Evolutionary conservation across 1,140 invertebrate genomes (phyloP), one percentile per base, ranked within the genome.

Genomic region (Conus ventricosus): DNA sequence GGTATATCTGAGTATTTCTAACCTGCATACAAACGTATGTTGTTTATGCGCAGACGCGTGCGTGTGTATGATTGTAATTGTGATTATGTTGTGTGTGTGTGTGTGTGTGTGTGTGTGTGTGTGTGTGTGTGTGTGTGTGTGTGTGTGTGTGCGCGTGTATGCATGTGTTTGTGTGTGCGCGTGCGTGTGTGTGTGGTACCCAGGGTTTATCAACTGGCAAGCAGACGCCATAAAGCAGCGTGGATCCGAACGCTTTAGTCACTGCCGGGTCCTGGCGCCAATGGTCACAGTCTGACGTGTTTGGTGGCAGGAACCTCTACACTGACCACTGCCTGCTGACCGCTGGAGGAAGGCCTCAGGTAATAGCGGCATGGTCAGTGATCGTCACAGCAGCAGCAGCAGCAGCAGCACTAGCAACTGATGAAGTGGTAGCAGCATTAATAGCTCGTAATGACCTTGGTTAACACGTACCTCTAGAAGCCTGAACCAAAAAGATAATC

Each of bases 161-260:
- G 75, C 6, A 5, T 76, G 75, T 76, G 75, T 76, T 3, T 76
- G 75, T 60, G 57, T 60, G 57, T 60, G 57, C 15, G 57, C 15
- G 57, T 4, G 57, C 15, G 57, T 60, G 57, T 60, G 57, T 60
- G 57, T 60, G 57, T 60, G 57, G 8, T 15, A 60, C 4, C n/a
- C 60, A 92, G 92, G 92, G 81, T 95, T 95, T 89, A 91, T 95
- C 85, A 95, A 95, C 90, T 93, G 92, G 91, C 95, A 95, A 87
- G 93, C 93, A 53, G 92, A 92, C 39, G 95, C 94, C 4, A 95
- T 96, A 54, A 54, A 92, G 93, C n/a, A 84, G 89, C n/a, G 90
- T 91, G 0, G 94, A 95, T 89, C 91, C 93, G 0, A 91, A 92
- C 13, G 94, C 93, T 23, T 91, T 95, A 84, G 94, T 95, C 4